These are phyloP conservation scores for Mycetomoellerius zeteki DNA, from an alignment of 1,140 invertebrate genomes.

Conservation along the genomic window DNA sequence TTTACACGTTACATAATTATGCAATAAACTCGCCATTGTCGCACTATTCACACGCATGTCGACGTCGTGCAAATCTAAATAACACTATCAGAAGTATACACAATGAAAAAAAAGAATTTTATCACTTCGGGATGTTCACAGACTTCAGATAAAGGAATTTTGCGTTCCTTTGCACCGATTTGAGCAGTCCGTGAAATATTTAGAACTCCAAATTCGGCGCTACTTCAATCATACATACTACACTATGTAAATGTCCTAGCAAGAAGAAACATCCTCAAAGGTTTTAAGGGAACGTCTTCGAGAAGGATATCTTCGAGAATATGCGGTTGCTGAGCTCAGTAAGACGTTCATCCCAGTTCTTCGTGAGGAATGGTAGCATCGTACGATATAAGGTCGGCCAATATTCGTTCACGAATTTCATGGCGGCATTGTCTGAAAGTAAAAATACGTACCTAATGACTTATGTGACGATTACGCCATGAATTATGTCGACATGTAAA, in stretches of 20 bases:
- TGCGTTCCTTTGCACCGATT: not conserved
- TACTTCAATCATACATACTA: slow-evolving; percentile 10
- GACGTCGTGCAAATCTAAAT: slow-evolving; percentile 18
- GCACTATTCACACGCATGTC: slow-evolving; percentile 48
- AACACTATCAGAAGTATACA: slow-evolving; percentile 41
- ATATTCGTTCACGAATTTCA: slow-evolving; percentile 87
- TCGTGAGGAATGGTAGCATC: slow-evolving; percentile 86
- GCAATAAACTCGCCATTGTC: slow-evolving; percentile 23
- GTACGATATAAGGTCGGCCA: slow-evolving; percentile 88
- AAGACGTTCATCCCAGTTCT: slow-evolving; percentile 85
- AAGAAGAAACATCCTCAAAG: not conserved
- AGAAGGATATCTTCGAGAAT: slow-evolving; percentile 83
- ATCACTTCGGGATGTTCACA: slow-evolving; percentile 20
- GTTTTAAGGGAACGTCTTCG: slow-evolving; percentile 83
- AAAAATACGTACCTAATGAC: slow-evolving; percentile 6
- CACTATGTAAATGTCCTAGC: not conserved
- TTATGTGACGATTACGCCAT: not conserved
- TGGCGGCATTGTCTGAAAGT: slow-evolving; percentile 85
- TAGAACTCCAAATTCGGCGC: not conserved
- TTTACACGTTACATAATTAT: slow-evolving; percentile 30
- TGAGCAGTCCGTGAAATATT: not conserved
- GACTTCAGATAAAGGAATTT: not conserved
- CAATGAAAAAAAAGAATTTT: not conserved
- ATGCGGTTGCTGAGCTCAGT: slow-evolving; percentile 79
- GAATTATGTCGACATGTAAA: not conserved